phyloP scores from a whole-genome alignment of 2,113 vertebrate genomes.

The Cyanoliseus patagonus region DNA sequence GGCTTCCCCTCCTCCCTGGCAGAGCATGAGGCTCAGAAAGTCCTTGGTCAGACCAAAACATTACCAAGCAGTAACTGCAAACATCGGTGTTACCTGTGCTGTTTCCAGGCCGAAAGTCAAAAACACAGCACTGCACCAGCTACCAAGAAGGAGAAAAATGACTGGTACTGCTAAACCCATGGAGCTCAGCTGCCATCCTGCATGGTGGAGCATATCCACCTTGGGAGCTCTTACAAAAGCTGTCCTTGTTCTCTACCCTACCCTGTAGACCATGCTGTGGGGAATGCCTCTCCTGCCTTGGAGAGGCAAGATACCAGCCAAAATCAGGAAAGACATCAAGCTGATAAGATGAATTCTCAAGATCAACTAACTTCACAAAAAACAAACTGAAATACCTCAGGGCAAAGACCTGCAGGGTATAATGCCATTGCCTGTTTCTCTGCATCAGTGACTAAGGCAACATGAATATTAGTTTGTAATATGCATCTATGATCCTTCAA shows the following conservation, averaged over 20 bases:
- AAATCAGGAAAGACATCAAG: not conserved
- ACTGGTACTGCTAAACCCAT: no score
- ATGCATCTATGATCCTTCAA: not conserved
- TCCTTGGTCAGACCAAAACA: no score
- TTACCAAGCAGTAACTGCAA: no score
- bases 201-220: rapidly evolving
- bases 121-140: no score
- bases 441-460: not conserved
- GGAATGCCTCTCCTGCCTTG: not conserved
- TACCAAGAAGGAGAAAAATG: no score
- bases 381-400: not conserved
- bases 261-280: not conserved
- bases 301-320: not conserved
- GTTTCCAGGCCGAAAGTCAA: no score
- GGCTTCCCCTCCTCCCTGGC: no score
- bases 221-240: not conserved
- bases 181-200: not conserved
- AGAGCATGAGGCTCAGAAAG: no score
- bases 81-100: no score
- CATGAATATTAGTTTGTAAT: not conserved
- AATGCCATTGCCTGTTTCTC: not conserved
- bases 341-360: not conserved
- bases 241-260: not conserved
- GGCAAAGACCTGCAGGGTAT: not conserved
- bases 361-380: not conserved